Evolutionary conservation across 2,113 vertebrate species (phyloP), one percentile per base, ranked within the genome.

Genomic region (Lepisosteus osseus): DNA sequence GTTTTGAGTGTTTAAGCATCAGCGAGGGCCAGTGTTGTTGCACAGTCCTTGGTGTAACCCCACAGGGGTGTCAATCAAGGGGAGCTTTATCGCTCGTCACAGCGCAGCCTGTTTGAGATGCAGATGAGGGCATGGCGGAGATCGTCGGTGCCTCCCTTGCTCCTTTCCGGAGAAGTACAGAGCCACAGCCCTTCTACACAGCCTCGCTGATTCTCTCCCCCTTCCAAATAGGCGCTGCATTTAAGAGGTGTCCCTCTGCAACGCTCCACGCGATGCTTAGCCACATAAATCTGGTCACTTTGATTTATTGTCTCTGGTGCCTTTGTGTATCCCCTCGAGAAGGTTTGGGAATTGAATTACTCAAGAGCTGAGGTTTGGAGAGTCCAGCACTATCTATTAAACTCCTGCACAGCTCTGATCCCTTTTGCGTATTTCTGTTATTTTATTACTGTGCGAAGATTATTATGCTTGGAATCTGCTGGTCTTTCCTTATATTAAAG

Each of bases 71-170:
- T 70, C 77, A 71, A 5, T 80, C 78, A 75, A 56, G n/a, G 17
- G 7, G 54, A n/a, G 6, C 73, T 77, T 83, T 83, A 77, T 79
- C 79, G 74, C 80, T 74, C 75, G 74, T 74, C 71, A n/a, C 5
- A 6, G 51, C 57, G 13, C 64, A 5, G 40, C 6, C 7, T 62
- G 45, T 74, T 77, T 83, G 71, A 29, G 69, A 75, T 80, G 74
- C 74, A 61, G 68, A 9, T 29, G 42, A 61, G 11, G 57, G 14
- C 17, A 15, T 44, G 65, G 69, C 68, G 57, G 43, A 68, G 73
- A 51, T 76, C 43, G 51, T 42, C 63, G 3, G 5, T 61, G 40
- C 59, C 57, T 65, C 47, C 69, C 6, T 70, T 68, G 64, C 63
- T 65, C 74, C 65, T 75, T 70, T 73, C 57, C 59, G 9, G 4